Percentiles rank a stretch among this genome's conserved stretches.
Evolutionary conservation across 2,113 vertebrate species (phyloP).

Genomic region (Channa argus): DNA sequence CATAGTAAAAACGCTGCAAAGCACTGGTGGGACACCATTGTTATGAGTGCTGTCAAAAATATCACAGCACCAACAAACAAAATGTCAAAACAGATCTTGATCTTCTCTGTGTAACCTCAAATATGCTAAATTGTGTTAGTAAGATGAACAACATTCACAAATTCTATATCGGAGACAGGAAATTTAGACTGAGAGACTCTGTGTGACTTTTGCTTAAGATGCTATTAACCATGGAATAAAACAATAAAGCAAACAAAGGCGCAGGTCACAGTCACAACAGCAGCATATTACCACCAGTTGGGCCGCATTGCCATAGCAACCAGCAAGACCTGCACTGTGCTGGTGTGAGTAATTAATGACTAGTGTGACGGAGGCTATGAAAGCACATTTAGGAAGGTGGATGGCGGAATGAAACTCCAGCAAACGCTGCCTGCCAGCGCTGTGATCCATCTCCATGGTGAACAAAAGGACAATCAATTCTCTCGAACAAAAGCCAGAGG

Average conservation of each 20-base stretch:
- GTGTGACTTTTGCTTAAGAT: no score
- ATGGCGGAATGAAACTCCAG: constrained; percentile 61
- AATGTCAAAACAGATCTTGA: background rate
- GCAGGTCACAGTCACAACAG: constrained; percentile 35
- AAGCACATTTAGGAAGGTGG: constrained; percentile 76
- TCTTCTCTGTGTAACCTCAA: background rate
- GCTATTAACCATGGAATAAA: background rate
- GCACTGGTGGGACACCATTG: no score
- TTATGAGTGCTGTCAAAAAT: no score
- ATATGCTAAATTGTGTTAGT: background rate
- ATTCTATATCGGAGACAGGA: background rate
- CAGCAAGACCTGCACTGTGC: constrained; percentile 39
- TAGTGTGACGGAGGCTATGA: constrained; percentile 70
- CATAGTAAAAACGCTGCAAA: background rate
- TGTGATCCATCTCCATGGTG: constrained; percentile 65
- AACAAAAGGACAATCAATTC: constrained; percentile 78
- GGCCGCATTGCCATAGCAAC: constrained; percentile 68
- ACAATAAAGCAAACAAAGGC: constrained; percentile 4
- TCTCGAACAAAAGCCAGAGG: constrained; percentile 65
- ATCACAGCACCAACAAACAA: background rate
- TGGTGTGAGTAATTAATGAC: constrained; percentile 74
- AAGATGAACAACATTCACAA: background rate
- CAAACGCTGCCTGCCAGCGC: constrained; percentile 64
- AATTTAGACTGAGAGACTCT: background rate
- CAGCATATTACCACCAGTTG: constrained; percentile 25